These are phyloP conservation scores for Drosophila neutralis DNA, from an alignment of 2,888 invertebrate genomes.

Conservation along the genomic window DNA sequence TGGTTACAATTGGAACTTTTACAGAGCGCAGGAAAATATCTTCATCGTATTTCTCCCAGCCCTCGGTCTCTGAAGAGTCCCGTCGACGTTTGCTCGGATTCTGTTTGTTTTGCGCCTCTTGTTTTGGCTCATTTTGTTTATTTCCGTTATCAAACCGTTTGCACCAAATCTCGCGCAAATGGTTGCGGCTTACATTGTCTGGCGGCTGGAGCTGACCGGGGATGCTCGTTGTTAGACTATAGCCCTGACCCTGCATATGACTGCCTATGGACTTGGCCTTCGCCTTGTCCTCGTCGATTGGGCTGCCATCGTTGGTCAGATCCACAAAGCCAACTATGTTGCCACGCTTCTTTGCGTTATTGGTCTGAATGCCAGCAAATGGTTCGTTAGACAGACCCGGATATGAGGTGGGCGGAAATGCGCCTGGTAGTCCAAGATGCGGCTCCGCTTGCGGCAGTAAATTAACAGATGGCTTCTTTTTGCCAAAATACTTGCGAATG, in stretches of 20 bases:
- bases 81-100: constrained; percentile 66
- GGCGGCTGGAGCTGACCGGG: neutral
- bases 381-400: constrained; percentile 68
- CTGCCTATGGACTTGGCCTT: neutral
- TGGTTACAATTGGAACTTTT: constrained; percentile 53
- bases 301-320: constrained; percentile 28
- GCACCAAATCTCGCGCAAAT: too few relatives aligned
- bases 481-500: constrained; percentile 61
- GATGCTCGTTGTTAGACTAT: constrained; percentile 41
- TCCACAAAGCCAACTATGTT: constrained; percentile 77
- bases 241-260: constrained; percentile 68
- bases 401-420: constrained; percentile 73
- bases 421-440: constrained; percentile 35
- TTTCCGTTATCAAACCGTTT: neutral
- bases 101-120: neutral
- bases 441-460: constrained; percentile 24
- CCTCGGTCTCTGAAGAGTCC: constrained; percentile 23
- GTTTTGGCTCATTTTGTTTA: neutral
- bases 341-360: constrained; percentile 34
- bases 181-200: too few relatives aligned
- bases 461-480: constrained; percentile 19
- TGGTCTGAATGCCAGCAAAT: constrained; percentile 19
- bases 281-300: constrained; percentile 19
- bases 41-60: constrained; percentile 75
- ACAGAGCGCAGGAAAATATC: constrained; percentile 76